Evolutionary conservation across 1,140 invertebrate genomes (phyloP), one percentile per base, ranked within the genome.

Genomic region (Drosophila murphyi): DNA sequence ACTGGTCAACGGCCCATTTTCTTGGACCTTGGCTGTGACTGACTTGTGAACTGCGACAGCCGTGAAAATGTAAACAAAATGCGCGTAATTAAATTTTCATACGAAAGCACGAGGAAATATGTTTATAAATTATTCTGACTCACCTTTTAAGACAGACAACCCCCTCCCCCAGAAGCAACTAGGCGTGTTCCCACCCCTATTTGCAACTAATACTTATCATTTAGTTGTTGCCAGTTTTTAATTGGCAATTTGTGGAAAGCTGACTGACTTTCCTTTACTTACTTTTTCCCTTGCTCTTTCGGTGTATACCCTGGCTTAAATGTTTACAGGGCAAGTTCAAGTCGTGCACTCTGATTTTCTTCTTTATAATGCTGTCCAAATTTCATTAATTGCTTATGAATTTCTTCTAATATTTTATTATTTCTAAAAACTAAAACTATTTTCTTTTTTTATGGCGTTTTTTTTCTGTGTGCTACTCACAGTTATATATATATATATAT

Each of bases 61-160:
- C 71, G 78, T 82, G 72, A 62, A 88, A 82, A 82, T 68, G 79
- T 88, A 82, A 87, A 86, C 82, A 86, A 87, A 73, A 80, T 72
- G 72, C 76, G 83, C 70, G 72, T 88, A 88, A 87, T 87, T 87
- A 87, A 87, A 87, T 88, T 87, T 87, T 88, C 65, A 87, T 87
- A 77, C 62, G 67, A 65, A 69, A 71, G 79, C 69, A 77, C 62
- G 77, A 82, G 59, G 41, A 76, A 72, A 54, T 61, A 55, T 79
- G 71, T 82, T 63, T 72, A 77, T 88, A 82, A 82, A 71, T 80
- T 76, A 87, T 77, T 87, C 45, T 74, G 65, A 78, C 61, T 72
- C 73, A 86, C 61, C 83, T 67, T 3, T 43, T n/a, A 43, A 34
- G 34, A n/a, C 5, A 20, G 20, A 20, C 4, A 43, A 43, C 10